A percentile compares a stretch with the other conserved stretches of the same genome.
Conservation (phyloP, 2,888 invertebrate species). For the Melinaea menophilus region DNA sequence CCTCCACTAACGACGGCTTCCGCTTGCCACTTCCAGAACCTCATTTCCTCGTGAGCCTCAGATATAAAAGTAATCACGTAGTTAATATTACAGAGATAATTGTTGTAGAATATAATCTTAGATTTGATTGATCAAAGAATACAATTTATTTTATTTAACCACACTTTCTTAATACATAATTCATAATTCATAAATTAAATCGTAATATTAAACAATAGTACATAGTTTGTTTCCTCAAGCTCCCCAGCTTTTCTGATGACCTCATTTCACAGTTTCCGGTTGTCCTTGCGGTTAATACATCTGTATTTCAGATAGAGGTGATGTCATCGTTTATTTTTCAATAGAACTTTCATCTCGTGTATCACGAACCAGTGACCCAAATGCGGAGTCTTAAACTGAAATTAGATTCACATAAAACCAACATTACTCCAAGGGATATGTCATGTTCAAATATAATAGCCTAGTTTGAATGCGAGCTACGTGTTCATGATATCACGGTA, state of each 20-base stretch:
- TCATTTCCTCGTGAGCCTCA: constrained; percentile 56
- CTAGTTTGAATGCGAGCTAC: constrained; percentile 41
- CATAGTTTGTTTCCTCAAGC: background rate
- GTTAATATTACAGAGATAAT: constrained; percentile 15
- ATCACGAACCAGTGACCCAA: constrained; percentile 47
- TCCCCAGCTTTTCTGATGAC: constrained; percentile 26
- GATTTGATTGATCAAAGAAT: background rate
- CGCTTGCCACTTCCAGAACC: constrained; percentile 37
- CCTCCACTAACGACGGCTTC: constrained; percentile 33
- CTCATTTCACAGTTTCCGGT: constrained; percentile 26
- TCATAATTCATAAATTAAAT: background rate
- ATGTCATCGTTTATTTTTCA: constrained; percentile 14
- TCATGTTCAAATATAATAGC: constrained; percentile 65
- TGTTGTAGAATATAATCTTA: background rate
- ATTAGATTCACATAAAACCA: constrained; percentile 58
- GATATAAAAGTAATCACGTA: constrained; percentile 48
- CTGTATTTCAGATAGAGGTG: constrained; percentile 11
- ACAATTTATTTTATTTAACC: background rate
- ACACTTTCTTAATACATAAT: background rate
- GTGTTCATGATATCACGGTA: constrained; percentile 55
- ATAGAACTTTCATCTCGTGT: background rate
- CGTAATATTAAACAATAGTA: background rate
- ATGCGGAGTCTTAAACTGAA: constrained; percentile 59
- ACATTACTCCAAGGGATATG: constrained; percentile 66
- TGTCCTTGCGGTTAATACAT: constrained; percentile 14